Conservation (phyloP, 2,888 invertebrate species). For the Acheta domesticus region DNA sequence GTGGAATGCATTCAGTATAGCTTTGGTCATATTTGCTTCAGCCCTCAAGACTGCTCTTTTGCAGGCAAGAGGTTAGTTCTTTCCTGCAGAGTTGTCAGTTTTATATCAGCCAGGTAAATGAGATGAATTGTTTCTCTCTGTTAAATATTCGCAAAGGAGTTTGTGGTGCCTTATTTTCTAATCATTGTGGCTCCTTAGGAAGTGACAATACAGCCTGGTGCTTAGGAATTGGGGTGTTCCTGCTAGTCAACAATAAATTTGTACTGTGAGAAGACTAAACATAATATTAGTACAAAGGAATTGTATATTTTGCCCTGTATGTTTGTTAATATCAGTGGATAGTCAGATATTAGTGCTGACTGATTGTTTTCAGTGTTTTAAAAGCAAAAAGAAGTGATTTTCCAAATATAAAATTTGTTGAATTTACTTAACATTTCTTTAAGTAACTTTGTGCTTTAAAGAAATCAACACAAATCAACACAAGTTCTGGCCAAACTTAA, state of each 20-base stretch:
- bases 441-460: too few species aligned
- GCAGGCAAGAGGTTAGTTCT: not conserved
- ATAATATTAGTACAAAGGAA: not conserved
- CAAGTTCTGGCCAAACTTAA: too few species aligned
- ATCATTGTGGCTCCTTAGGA: not conserved
- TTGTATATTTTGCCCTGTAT: not conserved
- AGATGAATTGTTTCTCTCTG: not conserved
- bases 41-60: not conserved
- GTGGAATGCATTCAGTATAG: not conserved
- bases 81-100: not conserved
- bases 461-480: too few species aligned
- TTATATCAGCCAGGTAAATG: too few species aligned
- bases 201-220: not conserved
- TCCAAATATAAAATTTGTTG: too few species aligned
- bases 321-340: not conserved
- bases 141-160: not conserved
- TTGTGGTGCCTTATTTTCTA: constrained; percentile 3
- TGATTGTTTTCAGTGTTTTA: not conserved
- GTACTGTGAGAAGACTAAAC: not conserved
- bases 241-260: constrained; percentile 1
- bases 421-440: too few species aligned
- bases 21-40: not conserved
- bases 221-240: not conserved
- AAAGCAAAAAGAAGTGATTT: too few species aligned
- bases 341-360: not conserved